Evolutionary conservation across 2,888 invertebrate genomes (phyloP), one percentile per base, ranked within the genome.

Genomic region (Ceratothoa steindachneri): DNA sequence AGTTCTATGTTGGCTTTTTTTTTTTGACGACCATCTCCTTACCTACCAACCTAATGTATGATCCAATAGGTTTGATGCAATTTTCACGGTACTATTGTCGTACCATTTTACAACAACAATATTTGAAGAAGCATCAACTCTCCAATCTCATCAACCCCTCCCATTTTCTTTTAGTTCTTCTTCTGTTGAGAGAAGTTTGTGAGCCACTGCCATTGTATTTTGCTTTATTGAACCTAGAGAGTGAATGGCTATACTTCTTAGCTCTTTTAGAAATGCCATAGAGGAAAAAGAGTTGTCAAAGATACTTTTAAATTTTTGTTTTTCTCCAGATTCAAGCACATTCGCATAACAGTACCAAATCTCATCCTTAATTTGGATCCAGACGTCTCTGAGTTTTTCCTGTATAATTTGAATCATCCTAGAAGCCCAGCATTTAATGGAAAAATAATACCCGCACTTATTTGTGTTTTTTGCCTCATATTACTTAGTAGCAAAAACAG

Each of bases 381-480:
- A 9, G 60, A 19, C 9, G 5, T 60, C 5, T 60, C n/a, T 5
- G n/a, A 19, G 5, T 7, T 19, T 60, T 66, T 66, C n/a, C 66
- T 29, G n/a, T n/a, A n/a, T n/a, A 27, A 29, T 27, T 24, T 66
- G 28, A 27, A 66, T 28, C 29, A 66, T 28, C 28, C 66, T 29
- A 66, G 66, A 66, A 66, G 66, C 28, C 24, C 66, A 9, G 28
- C 28, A 66, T 28, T 29, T 66, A n/a, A 9, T 12, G n/a, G 28
- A 66, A 22, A 27, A n/a, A n/a, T 66, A 27, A 15, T n/a, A 66
- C 5, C 66, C 66, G 27, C 66, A 66, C 28, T 66, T 66, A 66
- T 66, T 24, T n/a, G 66, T n/a, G 27, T 66, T 66, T 66, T 27
- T 66, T 5, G 66, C 27, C 0, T 28, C 1, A 29, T 66, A 66